Evolutionary conservation across 2,888 invertebrate genomes (phyloP).

Genomic region (Oconnorella tubifera): DNA sequence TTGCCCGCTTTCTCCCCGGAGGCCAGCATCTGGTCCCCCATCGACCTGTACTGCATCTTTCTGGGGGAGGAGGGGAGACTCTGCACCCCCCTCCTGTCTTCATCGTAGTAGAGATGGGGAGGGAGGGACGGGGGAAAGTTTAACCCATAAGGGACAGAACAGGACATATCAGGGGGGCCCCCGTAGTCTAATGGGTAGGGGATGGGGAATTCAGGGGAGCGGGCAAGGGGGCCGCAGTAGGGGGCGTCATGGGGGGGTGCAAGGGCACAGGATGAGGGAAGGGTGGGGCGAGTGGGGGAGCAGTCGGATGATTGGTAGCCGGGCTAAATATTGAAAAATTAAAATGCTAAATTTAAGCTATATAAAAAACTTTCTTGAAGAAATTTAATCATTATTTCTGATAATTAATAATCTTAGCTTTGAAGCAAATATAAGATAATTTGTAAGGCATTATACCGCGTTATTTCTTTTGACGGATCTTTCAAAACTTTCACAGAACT

Average conservation of each 20-base stretch:
- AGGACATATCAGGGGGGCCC: conserved; percentile 2
- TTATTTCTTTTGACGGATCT: not conserved
- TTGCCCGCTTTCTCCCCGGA: conserved; percentile 27
- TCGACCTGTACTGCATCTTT: conserved; percentile 7
- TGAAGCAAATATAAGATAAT: too few species aligned
- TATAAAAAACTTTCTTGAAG: too few species aligned
- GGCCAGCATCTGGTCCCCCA: conserved; percentile 6
- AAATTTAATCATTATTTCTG: too few species aligned
- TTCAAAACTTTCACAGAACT: conserved; percentile 45
- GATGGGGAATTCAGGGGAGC: not conserved
- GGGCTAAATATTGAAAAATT: too few species aligned
- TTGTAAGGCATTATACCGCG: not conserved
- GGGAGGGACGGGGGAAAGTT: conserved; percentile 1
- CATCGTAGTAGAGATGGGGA: conserved; percentile 14
- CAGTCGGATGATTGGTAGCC: too few species aligned
- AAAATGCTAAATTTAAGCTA: too few species aligned
- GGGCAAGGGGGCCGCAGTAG: too few species aligned
- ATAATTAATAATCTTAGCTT: too few species aligned
- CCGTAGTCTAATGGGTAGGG: conserved; percentile 3
- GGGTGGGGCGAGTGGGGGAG: too few species aligned
- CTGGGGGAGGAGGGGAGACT: conserved; percentile 27
- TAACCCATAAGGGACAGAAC: not conserved
- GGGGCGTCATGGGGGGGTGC: too few species aligned
- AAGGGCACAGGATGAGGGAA: too few species aligned
- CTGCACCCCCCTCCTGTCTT: conserved; percentile 14